These are phyloP conservation scores for Tillus elongatus DNA, from an alignment of 2,888 invertebrate species.

Conservation along the genomic window DNA sequence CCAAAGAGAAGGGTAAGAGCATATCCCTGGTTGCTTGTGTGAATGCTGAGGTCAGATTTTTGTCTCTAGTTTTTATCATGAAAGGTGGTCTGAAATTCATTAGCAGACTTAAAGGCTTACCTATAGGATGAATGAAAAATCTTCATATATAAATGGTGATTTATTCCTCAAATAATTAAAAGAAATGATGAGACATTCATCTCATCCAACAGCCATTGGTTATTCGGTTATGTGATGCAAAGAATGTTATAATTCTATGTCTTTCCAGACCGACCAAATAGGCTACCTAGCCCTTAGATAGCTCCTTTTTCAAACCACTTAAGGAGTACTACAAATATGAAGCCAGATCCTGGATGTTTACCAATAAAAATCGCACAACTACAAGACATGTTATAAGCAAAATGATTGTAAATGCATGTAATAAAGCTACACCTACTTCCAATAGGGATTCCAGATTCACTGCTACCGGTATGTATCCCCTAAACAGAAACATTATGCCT, in stretches of 20 bases:
- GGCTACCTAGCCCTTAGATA: background rate
- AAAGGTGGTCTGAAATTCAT: background rate
- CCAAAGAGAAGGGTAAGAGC: conserved; percentile 2
- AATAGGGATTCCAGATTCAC: background rate
- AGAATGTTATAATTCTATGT: conserved; percentile 1
- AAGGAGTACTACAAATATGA: conserved; percentile 2
- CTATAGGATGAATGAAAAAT: background rate
- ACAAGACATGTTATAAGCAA: conserved; percentile 2
- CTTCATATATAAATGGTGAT: background rate
- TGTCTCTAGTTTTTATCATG: background rate
- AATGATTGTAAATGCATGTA: background rate
- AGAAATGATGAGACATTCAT: background rate
- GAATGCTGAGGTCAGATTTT: background rate
- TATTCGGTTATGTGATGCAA: background rate
- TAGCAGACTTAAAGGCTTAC: conserved; percentile 3
- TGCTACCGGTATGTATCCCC: conserved; percentile 1
- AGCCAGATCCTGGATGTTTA: background rate
- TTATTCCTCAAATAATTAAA: conserved; percentile 1
- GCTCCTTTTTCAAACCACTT: conserved; percentile 6
- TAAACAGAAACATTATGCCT: background rate
- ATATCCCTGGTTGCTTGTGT: too few relatives aligned
- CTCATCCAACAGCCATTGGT: too few relatives aligned
- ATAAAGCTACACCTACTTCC: conserved; percentile 1
- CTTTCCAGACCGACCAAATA: background rate
- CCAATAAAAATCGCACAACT: conserved; percentile 2